Evolutionary conservation across 2,797 vertebrate genomes (phyloP).

Genomic region (Petrocephalus schoutedeni): DNA sequence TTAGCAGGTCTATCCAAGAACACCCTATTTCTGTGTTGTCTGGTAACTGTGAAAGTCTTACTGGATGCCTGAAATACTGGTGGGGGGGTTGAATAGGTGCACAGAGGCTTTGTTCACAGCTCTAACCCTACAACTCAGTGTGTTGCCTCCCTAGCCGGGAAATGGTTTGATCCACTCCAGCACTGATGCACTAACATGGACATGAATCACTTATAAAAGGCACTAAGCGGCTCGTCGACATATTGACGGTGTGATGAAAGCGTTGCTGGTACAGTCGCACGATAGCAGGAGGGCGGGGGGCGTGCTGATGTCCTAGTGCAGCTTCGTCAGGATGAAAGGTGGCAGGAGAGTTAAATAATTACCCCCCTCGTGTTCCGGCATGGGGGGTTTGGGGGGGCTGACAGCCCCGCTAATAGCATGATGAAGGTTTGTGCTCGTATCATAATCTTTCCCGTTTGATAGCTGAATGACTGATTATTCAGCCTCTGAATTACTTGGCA

Average conservation of each 20-base stretch:
- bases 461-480: not conserved
- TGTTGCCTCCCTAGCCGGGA: not conserved
- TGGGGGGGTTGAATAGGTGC: not conserved
- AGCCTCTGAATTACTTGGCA: not conserved
- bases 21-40: not conserved
- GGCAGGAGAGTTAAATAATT: conserved; percentile 3
- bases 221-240: not conserved
- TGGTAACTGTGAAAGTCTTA: not conserved
- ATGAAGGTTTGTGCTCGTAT: not conserved
- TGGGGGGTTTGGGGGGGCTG: not conserved
- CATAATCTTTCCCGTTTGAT: not conserved
- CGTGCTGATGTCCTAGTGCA: not conserved
- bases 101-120: not conserved
- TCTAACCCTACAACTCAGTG: not conserved
- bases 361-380: not conserved
- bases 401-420: not conserved
- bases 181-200: not conserved
- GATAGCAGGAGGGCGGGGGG: not conserved
- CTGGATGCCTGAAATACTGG: not conserved
- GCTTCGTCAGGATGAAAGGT: not conserved
- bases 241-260: not conserved
- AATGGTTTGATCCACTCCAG: not conserved
- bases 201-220: conserved; percentile 9
- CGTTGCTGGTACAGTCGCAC: not conserved
- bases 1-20: not conserved